Base-by-base conservation (phyloP, 2,113 vertebrate species). In the Pavo muticus region DNA sequence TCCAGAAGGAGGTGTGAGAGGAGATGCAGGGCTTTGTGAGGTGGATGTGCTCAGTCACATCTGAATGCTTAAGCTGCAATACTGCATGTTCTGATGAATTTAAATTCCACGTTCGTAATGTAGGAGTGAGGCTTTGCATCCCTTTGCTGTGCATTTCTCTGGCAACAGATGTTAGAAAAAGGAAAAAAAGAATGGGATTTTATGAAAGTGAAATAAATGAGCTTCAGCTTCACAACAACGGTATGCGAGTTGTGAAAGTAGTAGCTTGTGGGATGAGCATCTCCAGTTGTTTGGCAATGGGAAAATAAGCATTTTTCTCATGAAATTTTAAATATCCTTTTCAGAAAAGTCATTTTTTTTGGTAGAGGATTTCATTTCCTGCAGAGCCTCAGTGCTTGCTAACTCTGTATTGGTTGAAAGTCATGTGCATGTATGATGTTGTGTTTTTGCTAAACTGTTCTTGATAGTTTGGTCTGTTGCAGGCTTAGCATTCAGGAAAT, bases 381-480 rank as follows among this genome's bases (percentile, higher is more conserved):
- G 83, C 65, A 39, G 68, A 30, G 40, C 71, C 71, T 64, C 72
- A 48, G 69, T 40, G 72, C 64, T 84, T 71, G 64, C 82, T 52
- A 39, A 45, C 32, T 79, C 40, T 79, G 23, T 87, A 87, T 86
- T 79, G 20, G 75, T 94, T 84, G 69, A 87, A 91, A 96, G 88
- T 95, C 88, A 90, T 94, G 76, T 96, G 95, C 72, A 18, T 57
- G 21, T 37, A 47, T 94, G 94, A 96, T 29, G 25, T 79, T 90
- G 90, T 65, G 77, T 71, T 96, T 95, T 94, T 94, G 37, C 84
- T 87, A 64, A 95, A 87, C 71, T 15, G 17, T 78, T 91, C 61
- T 82, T 82, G 84, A 20, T 4, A 17, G 42, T 90, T 93, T 87
- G 76, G 65, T 91, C 11, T 80, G 65, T 91, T 92, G 68, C 65